Percentiles rank a stretch among this genome's conserved stretches.
These are phyloP conservation scores for Bombyx mandarina DNA, from an alignment of 1,140 invertebrate genomes.

Conservation along the genomic window DNA sequence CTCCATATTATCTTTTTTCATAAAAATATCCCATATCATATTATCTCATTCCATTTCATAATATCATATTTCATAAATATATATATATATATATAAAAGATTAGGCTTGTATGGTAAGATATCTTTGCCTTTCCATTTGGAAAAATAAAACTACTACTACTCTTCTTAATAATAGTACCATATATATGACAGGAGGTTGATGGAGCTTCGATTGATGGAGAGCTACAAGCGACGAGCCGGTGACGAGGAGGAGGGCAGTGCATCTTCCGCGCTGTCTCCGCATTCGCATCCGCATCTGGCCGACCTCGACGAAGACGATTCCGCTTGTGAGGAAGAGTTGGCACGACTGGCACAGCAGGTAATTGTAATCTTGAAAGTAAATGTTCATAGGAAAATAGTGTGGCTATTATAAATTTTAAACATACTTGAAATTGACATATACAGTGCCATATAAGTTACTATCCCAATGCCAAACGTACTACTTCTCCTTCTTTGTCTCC, in stretches of 20 bases:
- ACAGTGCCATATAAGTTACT: no score
- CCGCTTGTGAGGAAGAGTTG: slow-evolving; percentile 89
- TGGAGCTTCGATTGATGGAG: slow-evolving; percentile 63
- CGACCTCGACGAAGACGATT: slow-evolving; percentile 94
- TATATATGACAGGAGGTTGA: slow-evolving; percentile 38
- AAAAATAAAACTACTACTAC: neutral
- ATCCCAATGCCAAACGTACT: no score
- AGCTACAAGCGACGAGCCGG: slow-evolving; percentile 69
- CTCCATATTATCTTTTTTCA: no score
- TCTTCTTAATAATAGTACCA: neutral
- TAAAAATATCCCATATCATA: no score
- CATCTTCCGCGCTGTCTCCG: slow-evolving; percentile 90
- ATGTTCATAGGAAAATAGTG: no score
- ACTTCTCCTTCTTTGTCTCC: no score
- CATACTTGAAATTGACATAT: neutral
- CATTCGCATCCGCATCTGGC: slow-evolving; percentile 97
- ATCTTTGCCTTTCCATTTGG: no score
- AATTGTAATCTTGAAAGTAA: slow-evolving; percentile 1
- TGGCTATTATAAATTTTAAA: neutral
- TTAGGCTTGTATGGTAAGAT: no score
- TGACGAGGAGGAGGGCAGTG: slow-evolving; percentile 82
- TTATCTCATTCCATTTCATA: no score
- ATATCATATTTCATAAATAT: no score
- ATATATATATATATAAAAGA: no score
- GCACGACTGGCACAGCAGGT: slow-evolving; percentile 80